Conservation (phyloP, 1,140 invertebrate species). For the Oncopeltus fasciatus region DNA sequence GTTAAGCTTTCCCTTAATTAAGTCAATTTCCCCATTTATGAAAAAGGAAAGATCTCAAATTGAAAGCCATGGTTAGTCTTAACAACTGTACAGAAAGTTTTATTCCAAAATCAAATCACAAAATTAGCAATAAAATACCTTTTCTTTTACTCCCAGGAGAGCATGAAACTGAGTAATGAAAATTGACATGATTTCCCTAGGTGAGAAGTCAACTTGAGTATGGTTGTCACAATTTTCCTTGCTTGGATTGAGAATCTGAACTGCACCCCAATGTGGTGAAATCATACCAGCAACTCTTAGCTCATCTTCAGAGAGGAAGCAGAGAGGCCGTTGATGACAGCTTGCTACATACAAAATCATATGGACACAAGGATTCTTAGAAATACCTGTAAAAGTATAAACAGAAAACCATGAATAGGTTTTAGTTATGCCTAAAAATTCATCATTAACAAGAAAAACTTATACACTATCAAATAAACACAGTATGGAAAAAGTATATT, state of each 20-base stretch:
- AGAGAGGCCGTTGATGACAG: slow-evolving; percentile 54
- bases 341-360: slow-evolving; percentile 68
- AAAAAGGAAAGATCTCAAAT: too few relatives aligned
- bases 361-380: slow-evolving; percentile 51
- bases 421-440: too few relatives aligned
- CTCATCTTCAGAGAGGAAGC: slow-evolving; percentile 43
- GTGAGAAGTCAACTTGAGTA: not conserved
- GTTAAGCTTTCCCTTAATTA: too few relatives aligned
- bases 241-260: slow-evolving; percentile 54
- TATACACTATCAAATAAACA: too few relatives aligned
- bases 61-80: too few relatives aligned
- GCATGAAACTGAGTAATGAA: slow-evolving; percentile 65
- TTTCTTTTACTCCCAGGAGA: slow-evolving; percentile 50
- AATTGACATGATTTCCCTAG: slow-evolving; percentile 40
- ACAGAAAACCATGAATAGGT: too few relatives aligned
- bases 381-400: slow-evolving; percentile 6
- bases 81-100: too few relatives aligned
- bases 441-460: too few relatives aligned
- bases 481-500: too few relatives aligned
- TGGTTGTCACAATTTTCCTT: slow-evolving; percentile 34
- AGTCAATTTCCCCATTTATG: too few relatives aligned
- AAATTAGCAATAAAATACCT: not conserved
- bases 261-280: slow-evolving; percentile 84
- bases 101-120: too few relatives aligned
- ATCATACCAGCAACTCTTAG: slow-evolving; percentile 54